Evolutionary conservation across 2,888 invertebrate species (phyloP), one percentile per base, ranked within the genome.

Genomic region (Yponomeuta sedellus): DNA sequence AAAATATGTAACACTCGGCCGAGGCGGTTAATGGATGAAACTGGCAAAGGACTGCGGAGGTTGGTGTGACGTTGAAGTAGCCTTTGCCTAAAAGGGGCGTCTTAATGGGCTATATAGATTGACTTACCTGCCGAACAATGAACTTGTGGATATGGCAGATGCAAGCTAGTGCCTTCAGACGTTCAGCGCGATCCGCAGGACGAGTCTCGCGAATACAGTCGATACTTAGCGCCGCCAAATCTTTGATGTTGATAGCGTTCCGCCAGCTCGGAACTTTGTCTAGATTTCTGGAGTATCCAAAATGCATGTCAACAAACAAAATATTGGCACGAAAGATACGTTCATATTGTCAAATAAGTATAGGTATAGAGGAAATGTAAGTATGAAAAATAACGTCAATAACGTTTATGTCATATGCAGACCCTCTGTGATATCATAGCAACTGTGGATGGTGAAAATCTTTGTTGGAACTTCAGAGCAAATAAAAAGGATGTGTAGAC

Each of bases 191-290:
- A 1, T 75, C 75, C 64, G 84, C 66, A 1, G 69, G 69, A 1
- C 83, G 71, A 0, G 83, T 83, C 68, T 82, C 82, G 61, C 85
- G 70, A 2, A 84, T 71, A 66, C 89, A 88, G 52, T 86, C 83
- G 66, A 89, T 80, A 64, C 76, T 77, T 1, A 89, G 68, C 0
- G 67, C 72, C 1, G 88, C 69, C 4, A 91, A 70, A 0, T 74
- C 72, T 68, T 81, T 81, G 66, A 71, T 69, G 70, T 84, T 79
- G n/a, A 88, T 70, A 0, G 64, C 72, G 5, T 78, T 75, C 1
- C 74, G 70, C 90, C 90, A 90, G 73, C 73, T 67, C 16, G 82
- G 82, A 0, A 82, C 81, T 70, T 86, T 88, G 40, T 88, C 87
- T 12, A 89, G 57, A 68, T 91, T 90, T 64, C 90, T 91, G 76